A percentile compares a stretch with the other conserved stretches of the same genome.
phyloP scores from a whole-genome alignment of 35 echinoderm and acorn worm species.

The Ophioderma brevispina region DNA sequence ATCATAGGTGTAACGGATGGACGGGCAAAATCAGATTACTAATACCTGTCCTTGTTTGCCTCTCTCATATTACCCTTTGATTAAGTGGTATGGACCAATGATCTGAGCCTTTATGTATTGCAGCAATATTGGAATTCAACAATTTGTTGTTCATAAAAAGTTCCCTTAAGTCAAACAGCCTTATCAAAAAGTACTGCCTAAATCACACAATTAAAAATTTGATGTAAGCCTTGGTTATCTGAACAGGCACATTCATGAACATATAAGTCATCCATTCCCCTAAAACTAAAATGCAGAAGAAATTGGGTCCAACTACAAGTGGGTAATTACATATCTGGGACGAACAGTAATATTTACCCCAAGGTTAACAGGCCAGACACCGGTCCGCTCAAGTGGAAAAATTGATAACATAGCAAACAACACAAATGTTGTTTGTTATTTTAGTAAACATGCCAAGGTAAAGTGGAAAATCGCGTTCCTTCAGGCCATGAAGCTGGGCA shows the following conservation, averaged over 20 bases:
- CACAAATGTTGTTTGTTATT: not conserved
- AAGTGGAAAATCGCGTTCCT: not conserved
- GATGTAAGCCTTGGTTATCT: not conserved
- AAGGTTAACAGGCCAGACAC: not conserved
- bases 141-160: not conserved
- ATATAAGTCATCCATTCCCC: too few relatives aligned
- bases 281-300: not conserved
- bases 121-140: too few relatives aligned
- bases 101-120: too few relatives aligned
- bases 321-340: not conserved
- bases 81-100: too few relatives aligned
- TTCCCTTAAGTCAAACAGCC: not conserved
- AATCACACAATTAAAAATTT: not conserved
- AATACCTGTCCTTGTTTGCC: too few relatives aligned
- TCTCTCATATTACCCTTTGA: too few relatives aligned
- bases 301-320: not conserved
- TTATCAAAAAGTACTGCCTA: not conserved
- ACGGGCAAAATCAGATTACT: too few relatives aligned
- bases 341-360: not conserved
- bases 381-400: not conserved
- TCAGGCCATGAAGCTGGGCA: not conserved
- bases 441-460: not conserved
- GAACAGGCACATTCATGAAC: not conserved
- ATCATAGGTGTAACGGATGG: too few relatives aligned
- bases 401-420: not conserved